Percentiles rank a stretch among this genome's conserved stretches.
These are phyloP conservation scores for Drosophila auraria DNA, from an alignment of 1,140 invertebrate genomes.

Conservation along the genomic window DNA sequence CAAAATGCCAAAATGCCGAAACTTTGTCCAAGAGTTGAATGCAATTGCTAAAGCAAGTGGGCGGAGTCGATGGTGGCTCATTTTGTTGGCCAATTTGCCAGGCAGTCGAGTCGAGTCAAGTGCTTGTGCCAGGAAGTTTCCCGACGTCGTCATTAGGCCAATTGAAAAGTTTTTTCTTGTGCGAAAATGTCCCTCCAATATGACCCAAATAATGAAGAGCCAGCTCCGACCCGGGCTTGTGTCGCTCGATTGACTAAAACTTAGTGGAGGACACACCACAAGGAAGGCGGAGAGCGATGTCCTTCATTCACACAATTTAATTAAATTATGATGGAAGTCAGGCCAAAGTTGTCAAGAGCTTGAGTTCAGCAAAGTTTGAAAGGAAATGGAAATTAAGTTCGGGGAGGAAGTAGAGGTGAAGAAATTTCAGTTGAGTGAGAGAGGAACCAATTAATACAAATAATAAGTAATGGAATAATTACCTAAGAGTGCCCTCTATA, in stretches of 20 bases:
- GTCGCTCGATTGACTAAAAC: conserved; percentile 45
- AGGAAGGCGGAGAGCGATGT: not conserved
- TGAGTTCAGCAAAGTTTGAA: conserved; percentile 14
- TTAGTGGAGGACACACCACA: conserved; percentile 27
- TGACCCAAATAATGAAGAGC: conserved; percentile 57
- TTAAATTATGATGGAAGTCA: conserved; percentile 64
- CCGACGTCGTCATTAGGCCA: conserved; percentile 52
- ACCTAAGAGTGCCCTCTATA: not conserved
- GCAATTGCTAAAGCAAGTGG: conserved; percentile 53
- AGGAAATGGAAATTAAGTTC: conserved; percentile 23
- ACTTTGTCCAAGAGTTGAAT: conserved; percentile 38
- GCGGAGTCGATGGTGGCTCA: conserved; percentile 23
- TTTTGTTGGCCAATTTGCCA: conserved; percentile 56
- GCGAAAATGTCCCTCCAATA: conserved; percentile 35
- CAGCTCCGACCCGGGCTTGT: conserved; percentile 21
- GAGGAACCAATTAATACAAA: not conserved
- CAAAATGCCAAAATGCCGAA: conserved; percentile 48
- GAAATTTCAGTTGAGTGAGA: not conserved
- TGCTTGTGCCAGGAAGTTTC: conserved; percentile 45
- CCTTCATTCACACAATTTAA: conserved; percentile 65
- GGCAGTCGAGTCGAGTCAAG: conserved; percentile 42
- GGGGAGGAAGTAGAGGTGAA: not conserved
- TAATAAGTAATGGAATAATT: not conserved
- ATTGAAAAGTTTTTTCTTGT: conserved; percentile 55
- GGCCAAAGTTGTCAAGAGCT: conserved; percentile 23